Percentiles rank a stretch among this genome's conserved stretches.
phyloP scores from a whole-genome alignment of 2,888 invertebrate genomes.

The Lymantria dispar region DNA sequence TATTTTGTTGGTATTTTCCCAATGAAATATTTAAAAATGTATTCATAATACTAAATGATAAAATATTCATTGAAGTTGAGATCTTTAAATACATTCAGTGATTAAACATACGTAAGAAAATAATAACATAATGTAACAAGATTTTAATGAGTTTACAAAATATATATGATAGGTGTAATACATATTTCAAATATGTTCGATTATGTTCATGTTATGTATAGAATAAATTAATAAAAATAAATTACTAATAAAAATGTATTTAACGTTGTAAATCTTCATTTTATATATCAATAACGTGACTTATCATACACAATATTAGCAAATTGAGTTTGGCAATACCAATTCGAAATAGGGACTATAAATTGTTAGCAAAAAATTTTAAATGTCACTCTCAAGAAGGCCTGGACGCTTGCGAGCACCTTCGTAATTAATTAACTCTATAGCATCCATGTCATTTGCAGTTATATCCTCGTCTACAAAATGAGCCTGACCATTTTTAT shows the following conservation, averaged over 20 bases:
- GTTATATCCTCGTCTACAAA: conserved; percentile 49
- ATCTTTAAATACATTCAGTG: neutral
- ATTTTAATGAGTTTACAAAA: no score
- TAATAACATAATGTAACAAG: no score
- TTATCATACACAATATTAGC: neutral
- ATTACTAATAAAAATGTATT: neutral
- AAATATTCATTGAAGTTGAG: no score
- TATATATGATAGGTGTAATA: no score
- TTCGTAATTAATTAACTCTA: conserved; percentile 67
- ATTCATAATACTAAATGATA: no score
- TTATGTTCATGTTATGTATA: no score
- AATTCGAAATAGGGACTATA: conserved; percentile 9
- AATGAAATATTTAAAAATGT: neutral
- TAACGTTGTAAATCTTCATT: neutral
- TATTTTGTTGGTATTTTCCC: neutral
- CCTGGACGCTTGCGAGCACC: conserved; percentile 57
- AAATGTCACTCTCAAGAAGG: conserved; percentile 73
- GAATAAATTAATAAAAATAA: neutral
- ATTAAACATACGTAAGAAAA: neutral
- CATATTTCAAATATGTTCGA: no score
- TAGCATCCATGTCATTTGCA: conserved; percentile 54
- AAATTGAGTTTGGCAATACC: neutral
- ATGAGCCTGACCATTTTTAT: conserved; percentile 48
- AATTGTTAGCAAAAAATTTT: conserved; percentile 25
- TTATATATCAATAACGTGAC: neutral